A percentile compares a stretch with the other conserved stretches of the same genome.
Evolutionary conservation across 1,140 invertebrate genomes (phyloP).

Genomic region (Zaprionus ornatus): DNA sequence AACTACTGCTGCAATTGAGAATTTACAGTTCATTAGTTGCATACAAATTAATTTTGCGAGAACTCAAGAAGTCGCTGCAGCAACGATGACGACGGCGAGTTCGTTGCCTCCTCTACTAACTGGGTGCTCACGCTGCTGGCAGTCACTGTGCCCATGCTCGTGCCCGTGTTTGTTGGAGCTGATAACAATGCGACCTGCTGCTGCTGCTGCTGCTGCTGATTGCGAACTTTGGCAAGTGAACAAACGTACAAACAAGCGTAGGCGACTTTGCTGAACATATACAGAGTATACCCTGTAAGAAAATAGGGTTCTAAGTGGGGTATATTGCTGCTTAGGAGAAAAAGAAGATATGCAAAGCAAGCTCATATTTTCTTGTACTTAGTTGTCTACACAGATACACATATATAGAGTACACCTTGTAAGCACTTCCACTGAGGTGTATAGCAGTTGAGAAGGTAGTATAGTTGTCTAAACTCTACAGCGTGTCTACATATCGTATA

Average conservation of each 20-base stretch:
- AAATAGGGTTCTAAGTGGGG: not conserved
- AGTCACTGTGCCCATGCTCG: conserved; percentile 13
- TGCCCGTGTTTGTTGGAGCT: conserved; percentile 24
- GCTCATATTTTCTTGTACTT: too few species aligned
- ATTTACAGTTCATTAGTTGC: conserved; percentile 50
- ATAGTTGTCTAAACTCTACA: not conserved
- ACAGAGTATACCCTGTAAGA: conserved; percentile 3
- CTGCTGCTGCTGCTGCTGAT: conserved; percentile 16
- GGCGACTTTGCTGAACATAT: not conserved
- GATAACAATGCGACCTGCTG: conserved; percentile 31
- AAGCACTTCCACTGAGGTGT: too few species aligned
- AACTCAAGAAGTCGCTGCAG: conserved; percentile 2
- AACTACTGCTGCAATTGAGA: conserved; percentile 43
- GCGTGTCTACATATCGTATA: not conserved
- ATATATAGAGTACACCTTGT: too few species aligned
- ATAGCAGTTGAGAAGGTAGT: too few species aligned
- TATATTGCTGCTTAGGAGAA: not conserved
- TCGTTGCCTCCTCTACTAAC: conserved; percentile 12
- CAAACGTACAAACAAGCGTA: not conserved
- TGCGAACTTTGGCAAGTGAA: conserved; percentile 10
- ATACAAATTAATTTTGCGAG: conserved; percentile 32
- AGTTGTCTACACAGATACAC: too few species aligned
- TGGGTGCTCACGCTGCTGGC: conserved; percentile 14
- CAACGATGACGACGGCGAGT: not conserved
- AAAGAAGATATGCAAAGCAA: not conserved